Conservation (phyloP, 23 tunicate genomes). For the Halocynthia aurantium region DNA sequence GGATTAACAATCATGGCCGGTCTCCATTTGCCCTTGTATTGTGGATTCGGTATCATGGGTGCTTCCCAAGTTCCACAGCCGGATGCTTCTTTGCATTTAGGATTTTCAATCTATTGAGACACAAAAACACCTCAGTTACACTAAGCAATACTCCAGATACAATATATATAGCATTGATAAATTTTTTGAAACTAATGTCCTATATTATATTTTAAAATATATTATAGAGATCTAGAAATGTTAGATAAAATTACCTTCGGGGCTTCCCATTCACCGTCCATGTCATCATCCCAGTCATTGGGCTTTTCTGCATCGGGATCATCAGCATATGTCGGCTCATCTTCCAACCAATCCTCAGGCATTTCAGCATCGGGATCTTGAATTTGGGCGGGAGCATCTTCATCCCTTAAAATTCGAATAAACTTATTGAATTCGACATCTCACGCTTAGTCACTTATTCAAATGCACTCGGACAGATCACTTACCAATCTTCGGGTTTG, state of each 20-base stretch:
- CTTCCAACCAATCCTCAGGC: conserved; percentile 97
- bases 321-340: conserved; percentile 62
- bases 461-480: not conserved
- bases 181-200: too few species aligned
- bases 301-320: conserved; percentile 86
- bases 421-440: not conserved
- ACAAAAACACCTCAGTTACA: too few species aligned
- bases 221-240: too few species aligned
- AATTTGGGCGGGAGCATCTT: conserved; percentile 79
- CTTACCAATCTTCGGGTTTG: conserved; percentile 92
- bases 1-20: conserved; percentile 83
- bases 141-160: too few species aligned
- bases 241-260: conserved; percentile 37
- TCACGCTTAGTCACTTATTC: not conserved
- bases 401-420: conserved; percentile 58
- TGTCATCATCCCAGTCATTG: conserved; percentile 98
- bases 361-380: conserved; percentile 83
- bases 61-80: conserved; percentile 97
- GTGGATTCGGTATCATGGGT: conserved; percentile 79
- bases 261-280: conserved; percentile 99
- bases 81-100: conserved; percentile 62
- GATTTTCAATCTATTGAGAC: conserved; percentile 52
- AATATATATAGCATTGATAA: too few species aligned
- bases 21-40: conserved; percentile 84
- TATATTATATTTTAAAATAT: too few species aligned